Percentiles rank a stretch among this genome's conserved stretches.
Evolutionary conservation across 2,797 vertebrate genomes (phyloP).

Genomic region (Protosalanx chinensis): DNA sequence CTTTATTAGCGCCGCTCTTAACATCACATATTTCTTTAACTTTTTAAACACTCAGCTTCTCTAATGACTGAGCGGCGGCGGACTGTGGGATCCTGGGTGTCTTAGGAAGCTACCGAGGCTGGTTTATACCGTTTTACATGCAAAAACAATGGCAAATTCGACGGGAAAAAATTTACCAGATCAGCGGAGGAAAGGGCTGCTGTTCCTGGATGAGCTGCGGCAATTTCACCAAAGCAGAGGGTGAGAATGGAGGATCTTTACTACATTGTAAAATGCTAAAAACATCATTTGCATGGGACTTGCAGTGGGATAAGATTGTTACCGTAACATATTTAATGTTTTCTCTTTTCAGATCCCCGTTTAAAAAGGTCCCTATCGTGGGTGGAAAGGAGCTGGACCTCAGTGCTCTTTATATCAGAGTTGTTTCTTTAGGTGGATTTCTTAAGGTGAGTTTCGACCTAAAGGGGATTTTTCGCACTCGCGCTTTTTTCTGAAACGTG

Average conservation of each 20-base stretch:
- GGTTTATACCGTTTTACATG: conserved; percentile 80
- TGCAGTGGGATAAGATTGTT: conserved; percentile 60
- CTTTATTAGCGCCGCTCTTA: conserved; percentile 80
- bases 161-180: conserved; percentile 97
- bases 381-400: conserved; percentile 98
- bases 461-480: conserved; percentile 79
- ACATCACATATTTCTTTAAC: conserved; percentile 82
- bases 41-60: conserved; percentile 82
- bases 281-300: conserved; percentile 53
- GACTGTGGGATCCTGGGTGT: conserved; percentile 97
- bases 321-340: conserved; percentile 62
- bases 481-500: conserved; percentile 38
- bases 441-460: conserved; percentile 95
- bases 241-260: conserved; percentile 83
- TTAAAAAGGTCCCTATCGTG: conserved; percentile 97
- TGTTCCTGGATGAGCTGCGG: conserved; percentile 99
- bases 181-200: conserved; percentile 98
- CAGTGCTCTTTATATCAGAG: conserved; percentile 95
- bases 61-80: conserved; percentile 96
- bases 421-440: conserved; percentile 98
- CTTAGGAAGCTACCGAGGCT: conserved; percentile 90
- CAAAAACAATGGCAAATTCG: conserved; percentile 94
- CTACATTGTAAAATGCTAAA: conserved; percentile 65
- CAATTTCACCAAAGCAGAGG: conserved; percentile 99
- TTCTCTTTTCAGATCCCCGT: conserved; percentile 85